Evolutionary conservation across 2,113 vertebrate genomes (phyloP).

Genomic region (Phocoena sinus): DNA sequence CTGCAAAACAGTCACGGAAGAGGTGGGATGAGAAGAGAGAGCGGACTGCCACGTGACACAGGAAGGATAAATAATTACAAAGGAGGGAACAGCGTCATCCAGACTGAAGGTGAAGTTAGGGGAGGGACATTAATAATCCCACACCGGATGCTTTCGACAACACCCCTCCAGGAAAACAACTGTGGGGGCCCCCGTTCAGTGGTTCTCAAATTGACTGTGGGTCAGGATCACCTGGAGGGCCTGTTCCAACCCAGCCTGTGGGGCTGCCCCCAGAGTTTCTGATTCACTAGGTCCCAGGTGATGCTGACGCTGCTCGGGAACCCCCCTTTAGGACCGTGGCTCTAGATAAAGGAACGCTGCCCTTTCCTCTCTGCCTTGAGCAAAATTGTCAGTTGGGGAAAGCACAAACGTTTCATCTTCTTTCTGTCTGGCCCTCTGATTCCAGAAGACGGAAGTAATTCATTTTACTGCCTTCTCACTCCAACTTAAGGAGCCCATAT

Average conservation of each 20-base stretch:
- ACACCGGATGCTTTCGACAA: neutral
- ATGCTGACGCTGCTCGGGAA: neutral
- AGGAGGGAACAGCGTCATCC: neutral
- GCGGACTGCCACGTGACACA: rapidly evolving
- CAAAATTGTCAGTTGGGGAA: neutral
- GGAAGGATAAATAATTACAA: rapidly evolving
- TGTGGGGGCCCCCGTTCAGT: rapidly evolving
- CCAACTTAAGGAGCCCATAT: neutral
- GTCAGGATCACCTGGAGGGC: neutral
- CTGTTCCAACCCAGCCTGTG: neutral
- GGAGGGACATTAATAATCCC: rapidly evolving
- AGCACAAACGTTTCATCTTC: neutral
- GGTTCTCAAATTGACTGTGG: rapidly evolving
- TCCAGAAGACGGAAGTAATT: neutral
- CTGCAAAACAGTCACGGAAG: rapidly evolving
- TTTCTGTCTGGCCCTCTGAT: neutral
- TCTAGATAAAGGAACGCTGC: neutral
- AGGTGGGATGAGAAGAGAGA: neutral
- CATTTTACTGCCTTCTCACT: no score
- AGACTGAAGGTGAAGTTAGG: no score
- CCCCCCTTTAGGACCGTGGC: neutral
- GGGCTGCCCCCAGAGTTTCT: neutral
- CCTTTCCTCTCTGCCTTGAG: neutral
- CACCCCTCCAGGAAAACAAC: neutral
- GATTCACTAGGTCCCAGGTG: neutral